Base-by-base conservation (phyloP, 2,888 invertebrate genomes). In the Drosophila borealis region DNA sequence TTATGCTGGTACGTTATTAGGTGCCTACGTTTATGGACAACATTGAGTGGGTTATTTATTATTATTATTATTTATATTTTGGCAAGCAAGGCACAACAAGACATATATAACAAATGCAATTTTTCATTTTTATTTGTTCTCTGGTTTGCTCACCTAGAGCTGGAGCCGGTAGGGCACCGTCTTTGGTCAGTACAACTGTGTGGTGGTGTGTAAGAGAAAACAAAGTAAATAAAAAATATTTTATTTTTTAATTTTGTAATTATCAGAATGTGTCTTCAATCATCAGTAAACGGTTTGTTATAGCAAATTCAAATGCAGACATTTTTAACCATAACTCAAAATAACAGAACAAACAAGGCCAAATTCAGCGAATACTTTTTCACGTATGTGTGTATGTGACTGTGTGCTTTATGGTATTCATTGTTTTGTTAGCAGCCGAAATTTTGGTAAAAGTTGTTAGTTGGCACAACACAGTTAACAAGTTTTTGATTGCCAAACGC, bases 131-230 rank as follows among this genome's bases (percentile, higher is more conserved):
- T 48, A 67, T 78, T 78, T 67, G 74, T 73, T 88, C 69, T 73
- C 63, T 65, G 72, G 63, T 83, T 78, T 78, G 92, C 92, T 92
- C 93, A 92, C 92, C 92, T 92, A 92, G 91, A 92, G 92, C 93
- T 90, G 92, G 93, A 88, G 92, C 92, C 91, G 91, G 91, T 72
- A 92, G 91, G 91, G 93, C 92, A 90, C 93, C 93, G 84, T 92
- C 92, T 92, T 92, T 92, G 89, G 92, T 93, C 89, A 92, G 91
- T 89, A 87, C 86, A 83, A 87, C 86, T 87, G 89, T 89, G 89
- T 85, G 17, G 41, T 36, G 71, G 90, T 70, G 91, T 90, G 71
- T 82, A 72, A 76, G 78, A 87, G 72, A 86, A 76, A 88, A 77
- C 71, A 74, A 81, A 81, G 82, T 71, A 67, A 70, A 71, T 67